phyloP scores from a whole-genome alignment of 1,140 invertebrate species.

The Pentalonia nigronervosa region DNA sequence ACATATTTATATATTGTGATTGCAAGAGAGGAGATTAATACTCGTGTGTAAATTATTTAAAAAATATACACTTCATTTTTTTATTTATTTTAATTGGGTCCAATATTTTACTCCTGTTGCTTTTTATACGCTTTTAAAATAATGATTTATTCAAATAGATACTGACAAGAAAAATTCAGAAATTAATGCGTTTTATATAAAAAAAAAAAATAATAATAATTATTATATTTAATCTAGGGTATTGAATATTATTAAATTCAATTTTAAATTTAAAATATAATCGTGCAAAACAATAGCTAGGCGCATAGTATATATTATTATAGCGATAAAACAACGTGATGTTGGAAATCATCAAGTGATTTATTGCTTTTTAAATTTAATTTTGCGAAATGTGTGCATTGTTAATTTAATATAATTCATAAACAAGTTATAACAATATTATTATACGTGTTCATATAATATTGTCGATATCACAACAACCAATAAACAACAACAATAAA shows the following conservation, averaged over 20 bases:
- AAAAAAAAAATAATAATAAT: too few species aligned
- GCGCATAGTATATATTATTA: too few species aligned
- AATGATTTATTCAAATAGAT: background rate
- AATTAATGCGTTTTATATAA: too few species aligned
- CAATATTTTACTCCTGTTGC: background rate
- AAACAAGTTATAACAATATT: background rate
- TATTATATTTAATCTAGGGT: background rate
- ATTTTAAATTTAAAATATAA: background rate
- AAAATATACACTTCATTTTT: background rate
- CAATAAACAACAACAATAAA: background rate
- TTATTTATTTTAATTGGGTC: background rate
- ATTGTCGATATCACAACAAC: background rate
- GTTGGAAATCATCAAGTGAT: background rate
- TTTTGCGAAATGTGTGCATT: background rate
- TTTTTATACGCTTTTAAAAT: background rate
- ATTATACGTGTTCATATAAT: background rate
- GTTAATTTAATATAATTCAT: background rate
- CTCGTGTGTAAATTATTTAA: background rate
- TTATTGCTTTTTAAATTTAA: background rate
- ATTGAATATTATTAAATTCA: background rate
- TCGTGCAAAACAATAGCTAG: background rate
- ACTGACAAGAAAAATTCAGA: too few species aligned
- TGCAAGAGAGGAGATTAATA: background rate
- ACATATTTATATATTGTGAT: conserved; percentile 10
- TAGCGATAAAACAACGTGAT: too few species aligned